Evolutionary conservation across 2,797 vertebrate genomes (phyloP), one percentile per base, ranked within the genome.

Genomic region (Sylvilagus floridanus): DNA sequence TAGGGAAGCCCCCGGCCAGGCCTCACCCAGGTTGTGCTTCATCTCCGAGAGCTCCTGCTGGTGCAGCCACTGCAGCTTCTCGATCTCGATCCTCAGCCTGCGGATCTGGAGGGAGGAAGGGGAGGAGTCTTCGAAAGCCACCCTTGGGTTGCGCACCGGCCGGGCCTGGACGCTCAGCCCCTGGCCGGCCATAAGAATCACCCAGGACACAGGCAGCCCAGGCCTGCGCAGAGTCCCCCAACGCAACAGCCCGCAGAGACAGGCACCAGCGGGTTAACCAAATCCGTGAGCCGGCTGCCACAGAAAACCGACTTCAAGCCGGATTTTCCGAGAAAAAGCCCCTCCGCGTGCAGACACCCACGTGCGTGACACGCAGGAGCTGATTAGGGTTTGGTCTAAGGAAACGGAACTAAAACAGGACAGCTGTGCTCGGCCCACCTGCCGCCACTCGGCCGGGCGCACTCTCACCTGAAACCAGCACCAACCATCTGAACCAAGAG

Each of bases 11-110:
- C 13, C 5, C 1, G 24, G n/a, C 28, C 13, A 0, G 42, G 84
- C 24, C 96, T 88, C 98, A 99, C 99, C 99, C 60, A 99, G 96
- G 95, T 99, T 99, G 98, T 99, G 99, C 96, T 99, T 99, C 99
- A 99, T 99, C 98, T 99, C 99, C 0, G 99, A 99, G 54, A 99
- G 98, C 90, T 99, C 99, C 93, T 99, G 99, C 92, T 99, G 99
- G 98, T 99, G 99, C 73, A 99, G 97, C 99, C 99, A 99, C 93
- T 99, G 99, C 26, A 99, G 99, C 69, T 99, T 99, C 97, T 99
- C 99, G 26, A 99, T 99, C 97, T 99, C 99, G 82, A 99, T 99
- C 97, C 99, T 98, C 97, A 99, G 98, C 97, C 99, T 98, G 50
- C 99, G 99, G 94, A 99, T 99, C 99, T 99, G 97, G 93, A 96